Evolutionary conservation across 2,113 vertebrate genomes (phyloP), one percentile per base, ranked within the genome.

Genomic region (Entomyzon cyanotis): DNA sequence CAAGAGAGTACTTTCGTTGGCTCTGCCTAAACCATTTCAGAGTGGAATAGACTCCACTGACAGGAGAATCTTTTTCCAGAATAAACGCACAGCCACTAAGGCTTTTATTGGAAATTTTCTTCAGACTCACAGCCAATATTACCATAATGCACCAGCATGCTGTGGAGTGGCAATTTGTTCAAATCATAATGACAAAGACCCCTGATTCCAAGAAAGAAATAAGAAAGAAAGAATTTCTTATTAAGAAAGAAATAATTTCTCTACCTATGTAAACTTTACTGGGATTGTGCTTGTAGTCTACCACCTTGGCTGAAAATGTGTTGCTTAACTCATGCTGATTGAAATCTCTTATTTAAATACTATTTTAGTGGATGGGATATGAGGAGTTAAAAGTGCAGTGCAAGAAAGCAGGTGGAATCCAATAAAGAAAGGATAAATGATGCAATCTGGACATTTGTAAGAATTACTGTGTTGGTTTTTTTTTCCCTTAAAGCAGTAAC

Each of bases 71-170:
- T 63, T 67, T 70, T 63, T 33, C 64, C 0, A 0, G 42, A 75
- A 30, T 74, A 84, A 67, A 42, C 81, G 55, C 11, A 50, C 30
- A 78, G 10, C 39, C 31, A 53, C 28, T 47, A 59, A 50, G 14
- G 14, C 8, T 81, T 87, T 81, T 63, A 35, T 39, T 70, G 68
- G 69, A 56, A 81, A 87, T 78, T 93, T 81, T 91, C 39, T 93
- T 67, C 55, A 70, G 56, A 55, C 21, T 58, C 16, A 30, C 11
- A 63, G 39, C 39, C 69, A 63, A 46, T 1, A 2, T 22, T 50
- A 74, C 25, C 33, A 9, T 15, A 28, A 93, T 33, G 39, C 10
- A 41, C 8, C 31, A 67, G 12, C 10, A 50, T 47, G 39, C 47
- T 46, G 21, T 21, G 9, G 18, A 49, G 37, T 27, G 24, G 15